phyloP scores from a whole-genome alignment of 2,888 invertebrate species.

The Dendrolimus houi region DNA sequence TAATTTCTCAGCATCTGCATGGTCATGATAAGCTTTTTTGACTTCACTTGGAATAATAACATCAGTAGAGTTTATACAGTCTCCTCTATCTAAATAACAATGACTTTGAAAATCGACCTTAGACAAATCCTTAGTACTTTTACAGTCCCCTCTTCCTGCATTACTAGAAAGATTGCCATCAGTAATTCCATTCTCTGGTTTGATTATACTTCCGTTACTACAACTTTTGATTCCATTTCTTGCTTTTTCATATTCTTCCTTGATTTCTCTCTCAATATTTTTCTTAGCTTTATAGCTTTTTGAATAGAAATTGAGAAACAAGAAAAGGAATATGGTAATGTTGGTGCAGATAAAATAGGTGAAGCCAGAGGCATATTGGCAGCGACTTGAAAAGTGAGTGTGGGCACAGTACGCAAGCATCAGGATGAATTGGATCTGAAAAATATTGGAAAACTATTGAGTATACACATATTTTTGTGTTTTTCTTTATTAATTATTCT shows the following conservation, averaged over 20 bases:
- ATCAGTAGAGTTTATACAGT: background rate
- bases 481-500: no score
- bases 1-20: conserved; percentile 46
- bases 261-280: conserved; percentile 31
- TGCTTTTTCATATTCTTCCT: conserved; percentile 27
- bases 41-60: conserved; percentile 34
- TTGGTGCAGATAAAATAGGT: conserved; percentile 74
- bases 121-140: background rate
- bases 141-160: background rate
- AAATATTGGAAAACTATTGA: conserved; percentile 8
- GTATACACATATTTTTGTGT: no score
- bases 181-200: conserved; percentile 21
- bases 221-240: conserved; percentile 25
- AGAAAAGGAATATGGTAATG: conserved; percentile 77
- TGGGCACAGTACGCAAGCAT: conserved; percentile 79
- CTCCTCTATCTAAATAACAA: background rate
- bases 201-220: conserved; percentile 21
- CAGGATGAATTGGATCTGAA: conserved; percentile 80
- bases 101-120: background rate
- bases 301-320: conserved; percentile 81
- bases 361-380: conserved; percentile 77
- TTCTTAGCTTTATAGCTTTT: conserved; percentile 69
- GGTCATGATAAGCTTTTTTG: conserved; percentile 50
- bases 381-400: conserved; percentile 74
- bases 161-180: conserved; percentile 1